Base-by-base conservation (phyloP, 2,113 vertebrate species). In the Paedocypris sp. region DNA sequence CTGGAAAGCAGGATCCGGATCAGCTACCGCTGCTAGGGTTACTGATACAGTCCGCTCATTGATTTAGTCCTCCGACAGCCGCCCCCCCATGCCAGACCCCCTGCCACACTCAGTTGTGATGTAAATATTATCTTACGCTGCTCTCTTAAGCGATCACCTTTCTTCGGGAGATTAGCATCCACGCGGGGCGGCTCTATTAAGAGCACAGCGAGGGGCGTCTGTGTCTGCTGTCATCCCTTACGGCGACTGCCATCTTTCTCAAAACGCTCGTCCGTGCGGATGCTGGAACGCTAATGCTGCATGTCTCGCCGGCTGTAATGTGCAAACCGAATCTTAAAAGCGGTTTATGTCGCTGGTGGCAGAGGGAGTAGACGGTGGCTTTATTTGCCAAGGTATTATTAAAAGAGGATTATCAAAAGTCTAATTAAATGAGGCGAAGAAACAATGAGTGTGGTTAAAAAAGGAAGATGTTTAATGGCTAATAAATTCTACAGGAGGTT, bases 151-250 rank as follows among this genome's bases (percentile, higher is more conserved):
- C 75, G 68, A 76, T 72, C 69, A 79, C 73, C 74, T 81, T 81
- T 81, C 80, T 82, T 72, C 75, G 56, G 53, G 63, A 77, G 77
- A 82, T 82, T 81, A 83, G 75, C 72, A 62, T 80, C 72, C 46
- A 57, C 62, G 62, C 25, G 31, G 62, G 74, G 73, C 68, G 61
- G 67, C 74, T 73, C 47, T 74, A 71, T 69, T 22, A 71, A 62
- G 57, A 52, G 41, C 38, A 58, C 41, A 63, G 38, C 65, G 62
- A 66, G 67, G 49, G 51, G 35, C 15, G 13, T 33, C 51, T 54
- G 13, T 26, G 35, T 25, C 22, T 54, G 51, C 35, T 54, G 51
- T 54, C 51, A 41, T 54, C 23, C 26, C 51, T 54, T 36, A 26
- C 35, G 10, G 33, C 7, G 22, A 15, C 15, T 39, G 45, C 45